Conservation (phyloP, 2,113 vertebrate genomes). For the Patagioenas fasciata region DNA sequence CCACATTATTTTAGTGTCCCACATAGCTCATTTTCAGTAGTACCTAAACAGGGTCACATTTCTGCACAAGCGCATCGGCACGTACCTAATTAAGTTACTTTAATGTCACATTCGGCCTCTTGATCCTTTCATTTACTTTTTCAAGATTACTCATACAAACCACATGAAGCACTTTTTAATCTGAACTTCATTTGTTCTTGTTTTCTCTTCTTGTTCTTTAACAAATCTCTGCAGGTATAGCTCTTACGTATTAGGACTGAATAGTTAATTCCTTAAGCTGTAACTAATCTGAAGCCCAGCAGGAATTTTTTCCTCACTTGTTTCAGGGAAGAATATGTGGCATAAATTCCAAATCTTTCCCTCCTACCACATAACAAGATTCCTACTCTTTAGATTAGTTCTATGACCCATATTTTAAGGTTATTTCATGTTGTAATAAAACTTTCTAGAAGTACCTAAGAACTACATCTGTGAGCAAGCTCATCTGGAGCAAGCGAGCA, state of each 20-base stretch:
- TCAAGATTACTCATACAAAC: background rate
- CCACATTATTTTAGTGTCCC: background rate
- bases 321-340: background rate
- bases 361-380: background rate
- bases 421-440: background rate
- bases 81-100: constrained; percentile 30
- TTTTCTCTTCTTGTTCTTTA: background rate
- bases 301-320: background rate
- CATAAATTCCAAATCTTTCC: background rate
- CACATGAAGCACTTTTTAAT: background rate
- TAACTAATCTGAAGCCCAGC: background rate
- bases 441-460: background rate
- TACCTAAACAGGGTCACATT: background rate
- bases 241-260: background rate
- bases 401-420: background rate
- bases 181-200: background rate
- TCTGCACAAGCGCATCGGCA: background rate
- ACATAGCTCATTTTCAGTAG: background rate
- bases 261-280: background rate
- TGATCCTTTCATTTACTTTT: constrained; percentile 7
- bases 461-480: background rate
- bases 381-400: background rate
- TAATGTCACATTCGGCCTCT: constrained; percentile 16
- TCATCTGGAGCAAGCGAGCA: rapidly evolving
- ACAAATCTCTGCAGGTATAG: background rate